Evolutionary conservation across 2,888 invertebrate genomes (phyloP).

Genomic region (Pandemis corylana): DNA sequence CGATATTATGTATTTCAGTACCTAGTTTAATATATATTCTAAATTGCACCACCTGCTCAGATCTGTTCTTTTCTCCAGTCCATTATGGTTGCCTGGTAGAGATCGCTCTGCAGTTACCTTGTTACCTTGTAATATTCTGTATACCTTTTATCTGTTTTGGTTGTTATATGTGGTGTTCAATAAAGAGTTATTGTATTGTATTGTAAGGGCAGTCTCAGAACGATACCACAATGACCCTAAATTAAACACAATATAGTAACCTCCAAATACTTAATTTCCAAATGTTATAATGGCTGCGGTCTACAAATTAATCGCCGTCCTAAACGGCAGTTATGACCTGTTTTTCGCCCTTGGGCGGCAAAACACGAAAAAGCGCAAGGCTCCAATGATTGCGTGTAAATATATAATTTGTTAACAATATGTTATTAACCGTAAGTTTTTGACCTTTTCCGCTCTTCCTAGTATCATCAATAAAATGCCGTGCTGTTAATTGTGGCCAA

Average conservation of each 20-base stretch:
- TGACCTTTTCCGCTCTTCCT: constrained; percentile 37
- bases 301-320: constrained; percentile 5
- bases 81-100: no score
- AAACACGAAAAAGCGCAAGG: constrained; percentile 20
- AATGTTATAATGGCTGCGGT: neutral
- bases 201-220: no score
- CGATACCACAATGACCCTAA: neutral
- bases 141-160: no score
- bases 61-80: no score
- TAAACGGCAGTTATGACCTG: constrained; percentile 20
- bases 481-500: constrained; percentile 5
- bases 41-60: no score
- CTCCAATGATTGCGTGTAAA: constrained; percentile 36
- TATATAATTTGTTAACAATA: constrained; percentile 41
- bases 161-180: no score
- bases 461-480: constrained; percentile 33
- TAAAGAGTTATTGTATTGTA: no score
- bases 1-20: no score
- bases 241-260: neutral
- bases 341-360: constrained; percentile 20
- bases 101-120: no score
- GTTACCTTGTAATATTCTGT: no score
- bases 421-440: constrained; percentile 34
- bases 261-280: neutral
- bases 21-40: no score